Base-by-base conservation (phyloP, 2,797 vertebrate species). In the Rallus crepitans region DNA sequence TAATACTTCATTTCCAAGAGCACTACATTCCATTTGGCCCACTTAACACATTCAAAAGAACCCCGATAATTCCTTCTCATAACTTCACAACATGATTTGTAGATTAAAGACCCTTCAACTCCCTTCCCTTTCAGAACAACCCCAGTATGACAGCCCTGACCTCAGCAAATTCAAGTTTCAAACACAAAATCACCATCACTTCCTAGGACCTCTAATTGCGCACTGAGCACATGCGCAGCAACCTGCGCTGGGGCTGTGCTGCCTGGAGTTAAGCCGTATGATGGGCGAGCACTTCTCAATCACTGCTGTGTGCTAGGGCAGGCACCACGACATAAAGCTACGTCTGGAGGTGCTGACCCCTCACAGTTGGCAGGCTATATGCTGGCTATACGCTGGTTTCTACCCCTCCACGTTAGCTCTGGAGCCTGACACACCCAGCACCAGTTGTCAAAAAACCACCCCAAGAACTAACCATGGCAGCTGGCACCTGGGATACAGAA, bases 191-290 rank as follows among this genome's bases (percentile, higher is more conserved):
- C 28, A 80, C 28, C 19, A 42, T 28, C 13, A 25, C 31, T 52
- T 63, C 59, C 7, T 10, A 19, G 7, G 20, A 50, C 16, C 20
- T 50, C 61, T 69, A 28, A 33, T 1, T 15, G 28, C 15, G 18
- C 68, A 17, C 12, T 7, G 39, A 66, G 60, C 15, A 4, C 30
- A 30, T 6, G 24, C 31, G 81, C 16, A n/a, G 28, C 52, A 79
- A 7, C 37, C n/a, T 18, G 15, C 24, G 25, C 66, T 40, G 45
- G 63, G 23, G 45, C 25, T 69, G 9, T 9, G 27, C 30, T 42
- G 35, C 30, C 42, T 50, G 42, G 11, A 70, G 39, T 12, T 20
- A 42, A 7, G 13, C 18, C 0, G 0, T 1, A 14, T 1, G 37
- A 65, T 24, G 82, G 48, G 12, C 63, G 65, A 87, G 45, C 37